Base-by-base conservation (phyloP, 2,113 vertebrate genomes). In the Origma solitaria region DNA sequence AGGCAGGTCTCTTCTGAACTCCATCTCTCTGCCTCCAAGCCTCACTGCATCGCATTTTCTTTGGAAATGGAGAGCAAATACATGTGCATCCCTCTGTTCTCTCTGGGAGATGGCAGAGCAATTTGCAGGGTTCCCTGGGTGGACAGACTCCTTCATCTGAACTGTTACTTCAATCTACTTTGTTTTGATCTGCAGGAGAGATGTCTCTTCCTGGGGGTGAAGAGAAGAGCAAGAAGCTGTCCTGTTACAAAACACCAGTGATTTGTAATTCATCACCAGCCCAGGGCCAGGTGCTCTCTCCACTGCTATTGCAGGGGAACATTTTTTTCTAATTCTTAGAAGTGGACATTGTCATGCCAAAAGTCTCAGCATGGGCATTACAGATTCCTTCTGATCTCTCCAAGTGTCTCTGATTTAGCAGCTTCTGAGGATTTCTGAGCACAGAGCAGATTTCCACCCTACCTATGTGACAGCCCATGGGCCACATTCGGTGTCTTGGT, bases 1-100 rank as follows among this genome's bases (percentile, higher is more conserved):
- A 88, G 76, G 47, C 68, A 83, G 42, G 88, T 92, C 54, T 40
- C 94, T 83, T 79, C 86, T 90, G 60, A 93, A 78, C 82, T 86
- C 66, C 4, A 6, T 84, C 92, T 91, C 20, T 1, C 87, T 86
- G 75, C 76, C 76, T 94, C 80, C 82, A 72, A 72, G 37, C 57
- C 86, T 86, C 33, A 33, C 45, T 25, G 20, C 0, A 0, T 68
- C 4, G 0, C 54, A 24, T 92, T 83, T 77, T 72, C 82, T 77
- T 88, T 62, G 56, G 83, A 92, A 92, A 90, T 1, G 9, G 64
- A 73, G 42, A 88, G 38, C 68, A 86, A 83, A 86, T 56, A 42
- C 56, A 12, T 2, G 20, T 44, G 27, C 47, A 44, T 88, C 30
- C 42, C 51, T 33, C 15, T 56, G 30, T 83, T 50, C 47, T 72